Evolutionary conservation across 2,888 invertebrate genomes (phyloP), one percentile per base, ranked within the genome.

Genomic region (Rhamnusium bicolor): DNA sequence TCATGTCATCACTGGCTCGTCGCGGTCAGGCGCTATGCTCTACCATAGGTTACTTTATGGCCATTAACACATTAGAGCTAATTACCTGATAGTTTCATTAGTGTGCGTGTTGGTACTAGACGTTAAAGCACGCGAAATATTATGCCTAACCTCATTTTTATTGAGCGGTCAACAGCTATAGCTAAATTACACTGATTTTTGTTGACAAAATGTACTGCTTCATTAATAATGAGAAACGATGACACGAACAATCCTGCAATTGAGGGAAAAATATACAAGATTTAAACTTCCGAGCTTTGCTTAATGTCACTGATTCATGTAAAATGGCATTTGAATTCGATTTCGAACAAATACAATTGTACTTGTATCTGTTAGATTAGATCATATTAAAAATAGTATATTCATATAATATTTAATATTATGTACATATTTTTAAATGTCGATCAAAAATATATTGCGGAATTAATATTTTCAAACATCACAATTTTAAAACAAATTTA

Each of bases 51-150:
- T 84, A 84, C 83, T 85, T 85, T 85, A 85, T 84, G 85, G 85
- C 83, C 84, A 84, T 85, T 85, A 86, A 84, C 84, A 83, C 83
- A 85, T 86, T 85, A 85, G 82, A 80, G 80, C 83, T 86, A 86
- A 86, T 86, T 86, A 86, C 83, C 81, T 78, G 86, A 85, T 85
- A 86, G n/a, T 85, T 86, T 86, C 85, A 85, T 86, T 86, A 84
- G 82, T 80, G 82, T 85, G 85, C 83, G 82, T 83, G 84, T 79
- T 79, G 77, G 77, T 74, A 72, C 68, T 61, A 72, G 62, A 75
- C 73, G 66, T 53, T 69, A 65, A 56, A 71, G 68, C 80, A 79
- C 80, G 79, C 79, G 72, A 79, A 75, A 76, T 77, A 77, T 78
- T 73, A 73, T n/a, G n/a, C 74, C 56, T 72, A 72, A 79, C 79